Base-by-base conservation (phyloP, 1,140 invertebrate genomes). In the Drosophila watanabei region DNA sequence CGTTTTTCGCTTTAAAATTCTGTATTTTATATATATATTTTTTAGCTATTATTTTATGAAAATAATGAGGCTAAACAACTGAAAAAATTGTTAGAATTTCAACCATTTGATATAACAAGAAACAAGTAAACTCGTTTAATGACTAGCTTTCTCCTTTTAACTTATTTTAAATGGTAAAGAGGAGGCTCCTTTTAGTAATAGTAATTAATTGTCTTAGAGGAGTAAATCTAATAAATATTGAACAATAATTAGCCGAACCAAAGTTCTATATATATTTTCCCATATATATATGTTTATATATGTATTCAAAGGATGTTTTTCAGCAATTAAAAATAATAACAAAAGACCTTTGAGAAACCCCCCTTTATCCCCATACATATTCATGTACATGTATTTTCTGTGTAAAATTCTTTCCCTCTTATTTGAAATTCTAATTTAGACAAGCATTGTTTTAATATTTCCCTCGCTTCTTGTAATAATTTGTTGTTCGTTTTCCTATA, bases 381-480 rank as follows among this genome's bases (percentile, higher is more conserved):
- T 13, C 10, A 41, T 66, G 33, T 49, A 46, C 33, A 24, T 24
- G 24, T 24, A 24, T 14, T 30, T 51, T 51, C 28, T 60, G 58
- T 73, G 70, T 73, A 73, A 73, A 73, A 73, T 72, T 43, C 58
- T 24, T 18, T 45, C 20, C 45, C 24, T 48, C 70, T 72, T 73
- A 73, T 37, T 73, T 72, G 66, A 51, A 72, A 43, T 51, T 73
- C 66, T 73, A 73, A 60, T 73, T 43, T 59, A 51, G 70, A 73
- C 66, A 73, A 72, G 70, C 70, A 51, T 49, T 32, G 41, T 45
- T 45, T 20, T 24, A 24, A 37, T 60, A 37, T 46, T 30, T 43
- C 11, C 18, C 32, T 57, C 5, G 51, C 16, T 16, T 45, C 11
- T 43, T 32, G 59, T 63, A 45, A 71, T 79, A 30, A 28, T 75